A percentile compares a stretch with the other conserved stretches of the same genome.
These are phyloP conservation scores for Leptura quadrifasciata DNA, from an alignment of 2,888 invertebrate genomes.

Conservation along the genomic window DNA sequence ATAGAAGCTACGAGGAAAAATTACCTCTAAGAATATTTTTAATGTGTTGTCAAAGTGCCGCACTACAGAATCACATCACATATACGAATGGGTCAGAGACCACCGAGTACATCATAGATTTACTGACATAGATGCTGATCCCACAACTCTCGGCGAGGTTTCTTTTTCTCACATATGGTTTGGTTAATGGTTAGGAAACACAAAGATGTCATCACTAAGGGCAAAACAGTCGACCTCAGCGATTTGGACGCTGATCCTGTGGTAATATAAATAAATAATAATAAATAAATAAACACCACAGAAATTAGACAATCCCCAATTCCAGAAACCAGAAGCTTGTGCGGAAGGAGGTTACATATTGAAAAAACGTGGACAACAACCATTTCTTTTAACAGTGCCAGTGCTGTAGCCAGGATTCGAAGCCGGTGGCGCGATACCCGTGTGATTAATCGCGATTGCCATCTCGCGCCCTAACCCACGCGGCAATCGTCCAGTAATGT, in stretches of 20 bases:
- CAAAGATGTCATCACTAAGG: constrained; percentile 89
- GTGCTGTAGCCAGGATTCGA: too few relatives aligned
- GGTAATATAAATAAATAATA: too few relatives aligned
- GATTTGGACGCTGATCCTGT: constrained; percentile 90
- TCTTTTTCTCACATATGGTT: constrained; percentile 96
- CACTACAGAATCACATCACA: constrained; percentile 92
- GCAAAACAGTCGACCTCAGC: constrained; percentile 87
- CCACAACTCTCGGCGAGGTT: constrained; percentile 86
- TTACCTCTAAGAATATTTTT: constrained; percentile 87
- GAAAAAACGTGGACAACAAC: too few relatives aligned
- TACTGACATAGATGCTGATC: constrained; percentile 89
- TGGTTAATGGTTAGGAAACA: constrained; percentile 93
- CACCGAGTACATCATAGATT: constrained; percentile 91
- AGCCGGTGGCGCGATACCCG: too few relatives aligned
- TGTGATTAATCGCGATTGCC: too few relatives aligned
- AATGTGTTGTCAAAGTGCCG: constrained; percentile 87
- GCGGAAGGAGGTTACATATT: too few relatives aligned
- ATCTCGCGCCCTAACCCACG: too few relatives aligned
- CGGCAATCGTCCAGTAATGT: too few relatives aligned
- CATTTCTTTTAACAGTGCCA: too few relatives aligned
- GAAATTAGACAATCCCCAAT: too few relatives aligned
- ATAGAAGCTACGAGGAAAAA: constrained; percentile 92
- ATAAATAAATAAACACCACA: too few relatives aligned
- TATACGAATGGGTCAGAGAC: constrained; percentile 90
- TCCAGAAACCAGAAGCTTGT: too few relatives aligned